Conservation (phyloP, 2,888 invertebrate species). For the Scaptomyza polygonia region DNA sequence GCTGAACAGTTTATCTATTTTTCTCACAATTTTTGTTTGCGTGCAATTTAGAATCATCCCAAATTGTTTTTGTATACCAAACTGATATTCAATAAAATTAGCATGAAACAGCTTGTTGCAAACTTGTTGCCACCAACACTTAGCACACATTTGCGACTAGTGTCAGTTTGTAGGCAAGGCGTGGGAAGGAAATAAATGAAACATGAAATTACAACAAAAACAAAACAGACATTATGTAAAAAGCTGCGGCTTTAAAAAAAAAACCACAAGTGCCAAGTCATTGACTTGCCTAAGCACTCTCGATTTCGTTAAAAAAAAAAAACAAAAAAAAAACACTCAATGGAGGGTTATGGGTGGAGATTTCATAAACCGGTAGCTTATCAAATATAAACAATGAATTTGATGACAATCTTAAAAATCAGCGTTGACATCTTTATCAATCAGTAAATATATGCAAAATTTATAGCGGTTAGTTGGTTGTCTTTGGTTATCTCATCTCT, state of each 20-base stretch:
- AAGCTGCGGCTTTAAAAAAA: constrained; percentile 33
- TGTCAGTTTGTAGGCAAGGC: constrained; percentile 15
- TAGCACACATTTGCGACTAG: constrained; percentile 57
- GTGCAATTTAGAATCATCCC: neutral
- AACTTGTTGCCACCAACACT: constrained; percentile 47
- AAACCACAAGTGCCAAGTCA: constrained; percentile 57
- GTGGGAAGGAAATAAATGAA: constrained; percentile 18
- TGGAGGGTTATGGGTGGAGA: neutral
- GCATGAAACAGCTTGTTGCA: constrained; percentile 23
- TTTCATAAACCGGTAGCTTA: constrained; percentile 42
- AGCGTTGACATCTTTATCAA: constrained; percentile 31
- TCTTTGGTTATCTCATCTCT: constrained; percentile 19
- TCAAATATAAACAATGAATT: constrained; percentile 9
- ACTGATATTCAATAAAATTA: constrained; percentile 32
- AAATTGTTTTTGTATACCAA: constrained; percentile 18
- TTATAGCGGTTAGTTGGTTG: neutral
- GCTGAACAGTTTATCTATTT: neutral
- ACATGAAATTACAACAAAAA: neutral
- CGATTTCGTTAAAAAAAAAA: constrained; percentile 34
- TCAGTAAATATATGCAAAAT: constrained; percentile 9
- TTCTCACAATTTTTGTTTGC: no score
- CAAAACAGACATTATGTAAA: constrained; percentile 41
- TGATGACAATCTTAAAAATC: constrained; percentile 18
- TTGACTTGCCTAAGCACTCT: constrained; percentile 58
- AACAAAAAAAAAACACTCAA: neutral